These are phyloP conservation scores for Diaprepes abbreviatus DNA, from an alignment of 2,888 invertebrate species.

Conservation along the genomic window DNA sequence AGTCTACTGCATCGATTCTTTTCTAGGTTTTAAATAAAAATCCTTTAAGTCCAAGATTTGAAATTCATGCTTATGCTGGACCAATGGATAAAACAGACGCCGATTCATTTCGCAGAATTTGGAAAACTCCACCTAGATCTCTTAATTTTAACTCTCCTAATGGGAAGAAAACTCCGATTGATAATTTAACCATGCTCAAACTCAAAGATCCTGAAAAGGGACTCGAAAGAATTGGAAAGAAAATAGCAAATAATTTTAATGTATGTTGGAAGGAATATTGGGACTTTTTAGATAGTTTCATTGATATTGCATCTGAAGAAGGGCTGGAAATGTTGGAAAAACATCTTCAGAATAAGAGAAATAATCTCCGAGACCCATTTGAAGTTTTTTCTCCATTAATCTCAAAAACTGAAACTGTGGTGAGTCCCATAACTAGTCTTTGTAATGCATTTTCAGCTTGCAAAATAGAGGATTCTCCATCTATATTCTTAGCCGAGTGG, in stretches of 20 bases:
- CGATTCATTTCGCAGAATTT: constrained; percentile 78
- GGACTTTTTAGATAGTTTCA: constrained; percentile 88
- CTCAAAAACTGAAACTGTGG: constrained; percentile 36
- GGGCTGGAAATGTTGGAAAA: constrained; percentile 83
- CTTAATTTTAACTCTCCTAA: constrained; percentile 53
- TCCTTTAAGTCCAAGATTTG: constrained; percentile 78
- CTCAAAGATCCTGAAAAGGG: constrained; percentile 85
- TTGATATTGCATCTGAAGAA: constrained; percentile 80
- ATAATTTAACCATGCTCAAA: constrained; percentile 55
- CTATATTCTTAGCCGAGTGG: constrained; percentile 50
- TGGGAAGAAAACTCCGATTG: constrained; percentile 33
- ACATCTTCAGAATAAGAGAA: constrained; percentile 70
- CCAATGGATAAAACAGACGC: constrained; percentile 88
- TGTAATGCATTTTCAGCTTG: constrained; percentile 73
- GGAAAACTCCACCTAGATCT: constrained; percentile 85
- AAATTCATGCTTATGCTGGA: constrained; percentile 90
- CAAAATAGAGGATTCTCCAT: constrained; percentile 68
- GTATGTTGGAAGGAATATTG: constrained; percentile 93
- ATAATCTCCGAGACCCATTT: constrained; percentile 28
- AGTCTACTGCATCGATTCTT: too few relatives aligned
- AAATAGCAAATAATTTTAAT: constrained; percentile 78
- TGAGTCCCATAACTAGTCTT: constrained; percentile 74
- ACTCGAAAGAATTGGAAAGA: constrained; percentile 86
- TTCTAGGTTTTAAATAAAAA: constrained; percentile 75
- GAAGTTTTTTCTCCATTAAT: constrained; percentile 40